Evolutionary conservation across 2,888 invertebrate genomes (phyloP).

Genomic region (Dasypolia templi): DNA sequence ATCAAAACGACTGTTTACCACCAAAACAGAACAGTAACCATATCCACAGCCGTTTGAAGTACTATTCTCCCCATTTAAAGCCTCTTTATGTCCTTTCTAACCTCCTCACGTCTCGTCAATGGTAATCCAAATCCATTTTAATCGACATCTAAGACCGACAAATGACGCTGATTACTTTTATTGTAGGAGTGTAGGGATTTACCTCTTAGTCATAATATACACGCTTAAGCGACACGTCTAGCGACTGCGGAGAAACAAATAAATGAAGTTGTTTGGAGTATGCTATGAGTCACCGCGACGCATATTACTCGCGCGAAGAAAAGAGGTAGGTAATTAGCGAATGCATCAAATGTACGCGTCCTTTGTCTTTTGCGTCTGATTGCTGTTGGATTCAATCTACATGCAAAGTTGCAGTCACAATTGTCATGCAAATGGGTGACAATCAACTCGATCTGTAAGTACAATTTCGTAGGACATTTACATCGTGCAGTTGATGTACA

Average conservation of each 20-base stretch:
- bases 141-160: slow-evolving; percentile 23
- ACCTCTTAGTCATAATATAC: background rate
- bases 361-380: background rate
- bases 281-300: background rate
- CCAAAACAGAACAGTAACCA: slow-evolving; percentile 29
- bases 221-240: background rate
- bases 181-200: background rate
- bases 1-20: slow-evolving; percentile 40
- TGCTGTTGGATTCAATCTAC: slow-evolving; percentile 14
- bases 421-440: slow-evolving; percentile 24
- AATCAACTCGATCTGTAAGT: background rate
- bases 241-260: background rate
- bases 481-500: background rate
- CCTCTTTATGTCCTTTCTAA: slow-evolving; percentile 30
- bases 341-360: background rate
- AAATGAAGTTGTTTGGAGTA: background rate
- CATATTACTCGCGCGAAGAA: background rate
- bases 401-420: slow-evolving; percentile 32
- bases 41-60: slow-evolving; percentile 20
- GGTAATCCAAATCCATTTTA: slow-evolving; percentile 45
- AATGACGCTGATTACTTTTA: slow-evolving; percentile 8
- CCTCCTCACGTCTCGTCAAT: slow-evolving; percentile 48
- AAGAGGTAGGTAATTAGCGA: background rate
- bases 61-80: slow-evolving; percentile 4
- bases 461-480: too few species aligned